Conservation (phyloP, 2,113 vertebrate species). For the Otis tarda region DNA sequence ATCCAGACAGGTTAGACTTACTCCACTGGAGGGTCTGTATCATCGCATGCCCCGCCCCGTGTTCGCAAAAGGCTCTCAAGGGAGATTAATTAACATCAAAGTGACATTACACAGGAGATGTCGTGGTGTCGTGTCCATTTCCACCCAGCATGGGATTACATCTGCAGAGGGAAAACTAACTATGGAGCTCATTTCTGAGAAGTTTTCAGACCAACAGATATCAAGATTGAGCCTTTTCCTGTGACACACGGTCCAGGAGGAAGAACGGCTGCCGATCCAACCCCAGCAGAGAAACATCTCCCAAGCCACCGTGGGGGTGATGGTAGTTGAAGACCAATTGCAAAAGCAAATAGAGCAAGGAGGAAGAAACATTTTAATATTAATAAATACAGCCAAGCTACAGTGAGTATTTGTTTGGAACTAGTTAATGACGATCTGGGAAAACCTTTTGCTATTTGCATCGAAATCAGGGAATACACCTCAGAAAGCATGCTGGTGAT, state of each 20-base stretch:
- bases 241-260: not conserved
- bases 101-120: not conserved
- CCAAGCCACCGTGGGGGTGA: accelerated
- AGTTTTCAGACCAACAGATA: not conserved
- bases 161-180: not conserved
- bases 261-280: not conserved
- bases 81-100: not conserved
- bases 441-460: not conserved
- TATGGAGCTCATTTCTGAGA: not conserved
- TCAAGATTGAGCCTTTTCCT: not conserved
- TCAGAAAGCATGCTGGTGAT: not conserved
- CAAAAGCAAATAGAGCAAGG: not conserved
- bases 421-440: not conserved
- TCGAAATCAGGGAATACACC: not conserved
- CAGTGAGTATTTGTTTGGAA: not conserved
- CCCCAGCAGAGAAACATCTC: not conserved
- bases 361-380: not conserved
- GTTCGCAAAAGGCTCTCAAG: not conserved
- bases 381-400: not conserved
- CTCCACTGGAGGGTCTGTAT: not conserved
- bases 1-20: not conserved
- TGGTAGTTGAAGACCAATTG: not conserved
- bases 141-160: not conserved
- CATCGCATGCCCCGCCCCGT: not conserved
- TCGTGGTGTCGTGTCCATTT: not conserved